These are phyloP conservation scores for Martes flavigula DNA, from an alignment of 2,797 vertebrate species.

Conservation along the genomic window DNA sequence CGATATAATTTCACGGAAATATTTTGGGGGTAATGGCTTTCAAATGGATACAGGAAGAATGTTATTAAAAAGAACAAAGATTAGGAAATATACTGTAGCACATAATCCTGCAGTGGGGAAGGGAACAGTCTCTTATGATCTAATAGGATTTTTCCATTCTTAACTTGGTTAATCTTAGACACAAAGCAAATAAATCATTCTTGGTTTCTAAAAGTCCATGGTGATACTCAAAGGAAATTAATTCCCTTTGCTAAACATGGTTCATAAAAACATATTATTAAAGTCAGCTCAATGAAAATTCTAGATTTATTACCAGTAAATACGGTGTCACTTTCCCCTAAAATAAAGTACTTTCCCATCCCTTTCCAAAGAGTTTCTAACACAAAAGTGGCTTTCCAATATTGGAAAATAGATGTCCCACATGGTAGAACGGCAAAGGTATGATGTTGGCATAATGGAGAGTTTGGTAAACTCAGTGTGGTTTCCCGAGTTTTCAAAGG, in stretches of 20 bases:
- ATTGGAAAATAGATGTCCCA: neutral
- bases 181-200: conserved; percentile 74
- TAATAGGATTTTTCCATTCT: conserved; percentile 81
- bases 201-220: conserved; percentile 54
- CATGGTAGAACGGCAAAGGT: neutral
- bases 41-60: conserved; percentile 69
- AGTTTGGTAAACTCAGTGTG: neutral
- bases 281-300: conserved; percentile 42
- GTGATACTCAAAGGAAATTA: conserved; percentile 71
- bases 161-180: conserved; percentile 73
- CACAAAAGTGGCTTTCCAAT: neutral
- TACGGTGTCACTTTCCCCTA: neutral
- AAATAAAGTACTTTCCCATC: conserved; percentile 36
- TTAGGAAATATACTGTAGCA: conserved; percentile 70
- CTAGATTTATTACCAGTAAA: conserved; percentile 20
- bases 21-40: conserved; percentile 64
- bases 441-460: neutral
- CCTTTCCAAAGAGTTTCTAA: neutral
- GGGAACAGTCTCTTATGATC: conserved; percentile 59
- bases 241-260: conserved; percentile 50
- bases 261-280: conserved; percentile 62
- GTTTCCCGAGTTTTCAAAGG: neutral
- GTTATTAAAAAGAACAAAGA: conserved; percentile 72
- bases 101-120: conserved; percentile 48
- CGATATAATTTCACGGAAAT: conserved; percentile 58